Evolutionary conservation across 2,888 invertebrate species (phyloP), one percentile per base, ranked within the genome.

Genomic region (Chalcis sispes): DNA sequence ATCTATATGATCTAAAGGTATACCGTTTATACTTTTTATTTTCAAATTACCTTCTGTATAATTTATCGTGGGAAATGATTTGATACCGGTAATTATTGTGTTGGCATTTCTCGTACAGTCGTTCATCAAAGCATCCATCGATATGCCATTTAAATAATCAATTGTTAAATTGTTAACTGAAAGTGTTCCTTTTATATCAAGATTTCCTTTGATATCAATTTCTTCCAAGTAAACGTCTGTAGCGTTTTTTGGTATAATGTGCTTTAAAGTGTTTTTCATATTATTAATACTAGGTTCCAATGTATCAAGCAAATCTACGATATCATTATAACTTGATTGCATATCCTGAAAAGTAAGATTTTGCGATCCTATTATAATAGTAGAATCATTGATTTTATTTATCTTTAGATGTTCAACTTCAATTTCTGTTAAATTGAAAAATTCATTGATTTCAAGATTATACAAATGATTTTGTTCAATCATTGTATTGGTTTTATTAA

Each of bases 131-230:
- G 81, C 77, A 2, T 83, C 77, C 10, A 84, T 79, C 13, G 82
- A 61, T 18, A 84, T 75, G 1, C 81, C 83, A 76, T 89, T 89
- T 5, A 90, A 77, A 58, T 62, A 79, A 10, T 83, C 80, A 1
- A 85, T 81, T 15, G 78, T 74, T 20, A 89, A 79, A 61, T 84
- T 83, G 13, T 83, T 77, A 29, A 86, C 82, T 18, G 73, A 77
- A 66, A 87, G 79, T 10, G 78, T 81, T 18, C 86, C 88, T 18
- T 79, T 79, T 36, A 89, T 81, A 66, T 82, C 79, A 1, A 90
- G 78, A 54, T 81, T 75, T 23, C 88, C 89, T 32, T 83, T 82
- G 10, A 90, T 80, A 25, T 87, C 36, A 15, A 83, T 54, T 18
- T 81, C 71, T 1, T 72, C 10, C 1, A 62, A 62, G 58, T 46